phyloP scores from a whole-genome alignment of 2,113 vertebrate species.

The Smithornis capensis region DNA sequence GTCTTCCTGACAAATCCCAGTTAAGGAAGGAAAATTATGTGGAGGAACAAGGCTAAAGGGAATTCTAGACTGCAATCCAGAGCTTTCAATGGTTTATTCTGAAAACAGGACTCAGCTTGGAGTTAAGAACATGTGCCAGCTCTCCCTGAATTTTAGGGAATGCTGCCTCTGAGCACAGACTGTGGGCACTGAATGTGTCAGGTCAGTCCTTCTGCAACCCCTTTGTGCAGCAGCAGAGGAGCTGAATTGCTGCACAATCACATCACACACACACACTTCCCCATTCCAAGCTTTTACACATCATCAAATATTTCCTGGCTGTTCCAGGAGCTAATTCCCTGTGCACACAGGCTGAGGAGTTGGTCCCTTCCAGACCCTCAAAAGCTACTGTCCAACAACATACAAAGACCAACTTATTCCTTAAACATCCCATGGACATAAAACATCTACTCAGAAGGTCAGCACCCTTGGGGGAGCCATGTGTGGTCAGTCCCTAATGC shows the following conservation, averaged over 20 bases:
- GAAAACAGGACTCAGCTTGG: background rate
- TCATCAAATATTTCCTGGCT: background rate
- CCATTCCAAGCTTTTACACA: background rate
- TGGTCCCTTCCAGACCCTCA: background rate
- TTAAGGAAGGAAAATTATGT: background rate
- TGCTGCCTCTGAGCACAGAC: background rate
- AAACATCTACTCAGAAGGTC: background rate
- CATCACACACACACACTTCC: background rate
- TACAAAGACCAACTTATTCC: background rate
- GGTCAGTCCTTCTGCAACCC: background rate
- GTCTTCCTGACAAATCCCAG: background rate
- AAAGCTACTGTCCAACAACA: background rate
- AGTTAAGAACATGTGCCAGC: background rate
- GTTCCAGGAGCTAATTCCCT: background rate
- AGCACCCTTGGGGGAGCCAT: background rate
- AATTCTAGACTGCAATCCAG: background rate
- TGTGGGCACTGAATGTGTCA: background rate
- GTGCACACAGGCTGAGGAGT: background rate
- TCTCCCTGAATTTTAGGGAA: background rate
- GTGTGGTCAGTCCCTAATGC: background rate
- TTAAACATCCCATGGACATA: background rate
- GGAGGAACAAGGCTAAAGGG: background rate
- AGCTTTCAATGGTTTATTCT: background rate
- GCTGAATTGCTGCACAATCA: background rate
- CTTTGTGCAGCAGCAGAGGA: background rate